These are phyloP conservation scores for Trigoniulus corallinus DNA, from an alignment of 1,140 invertebrate genomes.

Conservation along the genomic window DNA sequence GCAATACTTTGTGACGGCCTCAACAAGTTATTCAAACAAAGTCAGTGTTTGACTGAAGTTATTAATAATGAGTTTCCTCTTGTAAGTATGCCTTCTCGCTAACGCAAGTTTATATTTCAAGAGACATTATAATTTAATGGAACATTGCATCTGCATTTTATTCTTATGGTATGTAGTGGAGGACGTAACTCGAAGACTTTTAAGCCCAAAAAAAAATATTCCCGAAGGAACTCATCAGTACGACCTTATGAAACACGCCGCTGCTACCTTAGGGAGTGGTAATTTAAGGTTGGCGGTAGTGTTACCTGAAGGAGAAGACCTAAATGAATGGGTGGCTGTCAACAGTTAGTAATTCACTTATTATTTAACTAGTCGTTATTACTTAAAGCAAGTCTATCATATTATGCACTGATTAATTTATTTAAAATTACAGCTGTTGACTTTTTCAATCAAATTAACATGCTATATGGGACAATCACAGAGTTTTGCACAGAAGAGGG, in stretches of 20 bases:
- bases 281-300: constrained; percentile 90
- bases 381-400: neutral
- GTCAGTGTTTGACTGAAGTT: too few species aligned
- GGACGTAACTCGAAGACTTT: constrained; percentile 89
- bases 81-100: constrained; percentile 16
- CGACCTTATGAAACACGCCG: constrained; percentile 98
- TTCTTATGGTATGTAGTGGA: constrained; percentile 30
- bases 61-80: constrained; percentile 23
- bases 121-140: neutral
- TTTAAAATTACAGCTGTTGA: constrained; percentile 43
- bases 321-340: constrained; percentile 99
- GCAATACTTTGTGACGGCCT: too few species aligned
- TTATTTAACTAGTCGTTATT: neutral
- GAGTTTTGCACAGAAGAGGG: constrained; percentile 98
- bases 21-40: too few species aligned
- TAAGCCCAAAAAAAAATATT: constrained; percentile 98
- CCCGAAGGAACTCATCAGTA: constrained; percentile 97
- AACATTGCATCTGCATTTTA: constrained; percentile 1
- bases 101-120: neutral
- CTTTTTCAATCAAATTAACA: constrained; percentile 99
- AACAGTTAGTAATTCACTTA: constrained; percentile 59
- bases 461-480: constrained; percentile 98
- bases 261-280: constrained; percentile 91
- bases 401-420: neutral
- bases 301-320: constrained; percentile 95